These are phyloP conservation scores for Drosophila borborema DNA, from an alignment of 2,888 invertebrate species.

Conservation along the genomic window DNA sequence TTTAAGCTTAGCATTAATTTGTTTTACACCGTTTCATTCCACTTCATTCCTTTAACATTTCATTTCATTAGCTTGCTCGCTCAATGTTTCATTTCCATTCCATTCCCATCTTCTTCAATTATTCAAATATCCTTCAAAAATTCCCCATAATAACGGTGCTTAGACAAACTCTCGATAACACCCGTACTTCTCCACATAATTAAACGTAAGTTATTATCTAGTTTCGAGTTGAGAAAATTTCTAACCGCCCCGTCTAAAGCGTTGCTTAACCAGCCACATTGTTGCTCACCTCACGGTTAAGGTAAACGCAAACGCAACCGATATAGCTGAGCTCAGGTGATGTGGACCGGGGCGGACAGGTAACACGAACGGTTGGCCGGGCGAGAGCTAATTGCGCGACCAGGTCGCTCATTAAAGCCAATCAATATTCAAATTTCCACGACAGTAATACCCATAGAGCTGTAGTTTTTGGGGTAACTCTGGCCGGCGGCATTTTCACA, in stretches of 20 bases:
- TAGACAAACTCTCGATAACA: background rate
- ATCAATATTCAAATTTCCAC: constrained; percentile 72
- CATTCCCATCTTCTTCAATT: too few species aligned
- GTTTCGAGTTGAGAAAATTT: background rate
- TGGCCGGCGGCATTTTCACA: constrained; percentile 68
- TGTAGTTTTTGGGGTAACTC: background rate
- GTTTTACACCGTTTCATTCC: background rate
- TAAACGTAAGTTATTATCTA: constrained; percentile 9
- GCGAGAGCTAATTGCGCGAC: constrained; percentile 64
- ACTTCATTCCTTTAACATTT: background rate
- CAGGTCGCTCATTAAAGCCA: constrained; percentile 72
- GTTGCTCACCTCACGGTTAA: background rate
- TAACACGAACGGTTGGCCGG: background rate
- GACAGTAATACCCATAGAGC: constrained; percentile 22
- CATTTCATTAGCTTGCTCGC: too few species aligned
- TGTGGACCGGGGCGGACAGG: background rate
- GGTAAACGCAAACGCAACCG: constrained; percentile 41
- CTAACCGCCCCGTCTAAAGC: background rate
- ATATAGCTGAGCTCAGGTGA: constrained; percentile 27
- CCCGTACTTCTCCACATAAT: constrained; percentile 2
- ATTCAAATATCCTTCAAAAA: background rate
- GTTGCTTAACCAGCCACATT: constrained; percentile 11
- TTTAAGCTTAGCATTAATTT: background rate
- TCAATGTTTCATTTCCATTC: background rate
- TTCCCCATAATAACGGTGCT: background rate